Base-by-base conservation (phyloP, 2,797 vertebrate genomes). In the Kryptolebias ocellatus region DNA sequence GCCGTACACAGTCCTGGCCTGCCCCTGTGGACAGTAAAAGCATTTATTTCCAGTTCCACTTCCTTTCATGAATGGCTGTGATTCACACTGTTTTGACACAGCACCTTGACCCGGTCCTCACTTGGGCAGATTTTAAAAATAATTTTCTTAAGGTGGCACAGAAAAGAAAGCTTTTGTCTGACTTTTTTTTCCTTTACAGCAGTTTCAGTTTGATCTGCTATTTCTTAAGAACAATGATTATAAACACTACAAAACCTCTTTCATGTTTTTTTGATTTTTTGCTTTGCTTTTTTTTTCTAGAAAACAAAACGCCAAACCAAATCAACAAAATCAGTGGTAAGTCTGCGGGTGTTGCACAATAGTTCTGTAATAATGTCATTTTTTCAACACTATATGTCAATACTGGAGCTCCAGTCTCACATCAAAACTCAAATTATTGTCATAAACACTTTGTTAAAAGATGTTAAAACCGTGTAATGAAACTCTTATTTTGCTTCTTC, bases 41-140 rank as follows among this genome's bases (percentile, higher is more conserved):
- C 87, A 88, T 93, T 93, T 89, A 90, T 90, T 83, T 90, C 78
- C 77, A 83, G 85, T 84, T 86, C 83, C 86, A 86, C 86, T 91
- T 90, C 83, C 64, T 80, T 88, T 87, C 81, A 89, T 94, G 92
- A 94, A 94, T 92, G 85, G 75, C 79, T 91, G 85, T 90, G 88
- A 94, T 94, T 94, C 92, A 94, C 70, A 29, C 70, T 84, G 76
- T 90, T 92, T 90, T 87, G 69, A 88, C 78, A 79, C 72, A 80
- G 64, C 77, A 63, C 80, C 72, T 27, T 50, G 74, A 71, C 86
- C 86, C 79, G 76, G 39, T 74, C 66, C 75, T 84, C 67, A 74
- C 75, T 62, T 34, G 16, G 64, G 55, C 57, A 81, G 74, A 89
- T 82, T 73, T 76, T 76, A 62, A 63, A 54, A 67, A 87, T 81